Percentiles rank a stretch among this genome's conserved stretches.
These are phyloP conservation scores for Hoplostethus atlanticus DNA, from an alignment of 2,797 vertebrate genomes.

Conservation along the genomic window DNA sequence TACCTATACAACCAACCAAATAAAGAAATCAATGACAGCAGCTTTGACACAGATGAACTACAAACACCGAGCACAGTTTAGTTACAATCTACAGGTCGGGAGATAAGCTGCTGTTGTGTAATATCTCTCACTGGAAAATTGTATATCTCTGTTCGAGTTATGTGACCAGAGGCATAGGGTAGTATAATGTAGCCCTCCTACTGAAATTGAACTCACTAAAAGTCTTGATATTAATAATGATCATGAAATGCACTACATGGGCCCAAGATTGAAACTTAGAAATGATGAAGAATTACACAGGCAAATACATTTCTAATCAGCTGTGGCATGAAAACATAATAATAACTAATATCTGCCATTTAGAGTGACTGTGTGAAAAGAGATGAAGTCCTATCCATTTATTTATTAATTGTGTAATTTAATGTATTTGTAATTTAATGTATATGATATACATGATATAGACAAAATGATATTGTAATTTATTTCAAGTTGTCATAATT, in stretches of 20 bases:
- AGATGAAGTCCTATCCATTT: constrained; percentile 52
- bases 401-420: constrained; percentile 65
- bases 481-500: constrained; percentile 67
- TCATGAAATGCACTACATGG: constrained; percentile 24
- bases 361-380: constrained; percentile 58
- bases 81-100: constrained; percentile 5
- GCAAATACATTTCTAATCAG: constrained; percentile 30
- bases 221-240: constrained; percentile 24
- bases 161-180: constrained; percentile 16
- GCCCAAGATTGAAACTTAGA: constrained; percentile 25
- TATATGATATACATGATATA: constrained; percentile 53
- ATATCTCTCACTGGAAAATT: constrained; percentile 31
- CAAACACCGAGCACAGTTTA: constrained; percentile 6
- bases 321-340: constrained; percentile 31
- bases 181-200: constrained; percentile 21
- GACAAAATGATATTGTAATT: constrained; percentile 58
- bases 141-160: constrained; percentile 36
- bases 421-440: constrained; percentile 70
- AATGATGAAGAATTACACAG: constrained; percentile 13
- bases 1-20: not conserved
- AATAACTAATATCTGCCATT: constrained; percentile 56
- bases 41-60: constrained; percentile 23
- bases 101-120: constrained; percentile 37
- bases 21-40: constrained; percentile 11
- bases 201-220: constrained; percentile 29